phyloP scores from a whole-genome alignment of 2,797 vertebrate genomes.

The Mus spretus region DNA sequence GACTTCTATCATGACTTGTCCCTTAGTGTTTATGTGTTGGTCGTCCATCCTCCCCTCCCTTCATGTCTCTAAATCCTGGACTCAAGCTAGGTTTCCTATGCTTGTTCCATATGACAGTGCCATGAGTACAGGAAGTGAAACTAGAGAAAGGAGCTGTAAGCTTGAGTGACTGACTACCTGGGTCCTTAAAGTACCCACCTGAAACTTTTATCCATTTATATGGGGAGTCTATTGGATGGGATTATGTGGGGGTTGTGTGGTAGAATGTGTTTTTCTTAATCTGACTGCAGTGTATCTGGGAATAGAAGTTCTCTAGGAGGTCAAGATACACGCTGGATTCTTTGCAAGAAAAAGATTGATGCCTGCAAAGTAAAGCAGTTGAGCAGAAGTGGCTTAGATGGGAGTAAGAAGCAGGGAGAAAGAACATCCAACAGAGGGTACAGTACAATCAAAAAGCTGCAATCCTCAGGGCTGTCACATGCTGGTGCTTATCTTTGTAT shows the following conservation, averaged over 20 bases:
- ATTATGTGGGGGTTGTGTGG: neutral
- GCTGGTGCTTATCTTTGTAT: neutral
- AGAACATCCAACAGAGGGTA: neutral
- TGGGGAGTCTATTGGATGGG: neutral
- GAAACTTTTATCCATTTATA: neutral
- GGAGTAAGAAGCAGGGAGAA: neutral
- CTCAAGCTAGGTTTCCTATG: neutral
- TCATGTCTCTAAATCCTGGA: neutral
- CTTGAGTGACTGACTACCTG: neutral
- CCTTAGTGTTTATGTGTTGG: slow-evolving; percentile 4
- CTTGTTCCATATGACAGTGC: neutral
- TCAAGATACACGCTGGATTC: neutral
- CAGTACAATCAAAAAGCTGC: neutral
- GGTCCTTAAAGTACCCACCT: neutral
- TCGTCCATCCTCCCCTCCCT: neutral
- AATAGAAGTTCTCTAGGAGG: neutral
- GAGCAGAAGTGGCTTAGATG: neutral
- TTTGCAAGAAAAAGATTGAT: neutral
- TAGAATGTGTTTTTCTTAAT: neutral
- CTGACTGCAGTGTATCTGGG: neutral
- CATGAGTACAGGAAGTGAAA: neutral
- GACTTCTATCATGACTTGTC: neutral
- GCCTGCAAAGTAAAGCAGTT: slow-evolving; percentile 26
- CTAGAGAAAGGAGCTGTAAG: neutral
- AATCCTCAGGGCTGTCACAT: neutral